Evolutionary conservation across 2,797 vertebrate species (phyloP).

Genomic region (Spheniscus humboldti): DNA sequence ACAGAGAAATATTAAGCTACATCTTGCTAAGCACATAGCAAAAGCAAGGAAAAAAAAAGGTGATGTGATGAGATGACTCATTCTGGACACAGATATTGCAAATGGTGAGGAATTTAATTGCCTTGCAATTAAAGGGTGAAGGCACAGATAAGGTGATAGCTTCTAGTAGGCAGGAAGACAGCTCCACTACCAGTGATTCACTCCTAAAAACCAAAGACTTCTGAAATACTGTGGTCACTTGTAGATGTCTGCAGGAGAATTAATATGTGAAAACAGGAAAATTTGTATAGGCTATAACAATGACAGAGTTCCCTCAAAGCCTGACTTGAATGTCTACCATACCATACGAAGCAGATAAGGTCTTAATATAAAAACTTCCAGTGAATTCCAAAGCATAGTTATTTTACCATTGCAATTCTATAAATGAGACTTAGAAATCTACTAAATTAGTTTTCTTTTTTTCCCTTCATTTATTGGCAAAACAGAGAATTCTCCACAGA

Average conservation of each 20-base stretch:
- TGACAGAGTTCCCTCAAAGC: neutral
- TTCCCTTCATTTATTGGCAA: neutral
- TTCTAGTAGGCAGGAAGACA: neutral
- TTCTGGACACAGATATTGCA: conserved; percentile 1
- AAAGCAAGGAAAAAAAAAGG: neutral
- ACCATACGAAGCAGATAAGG: neutral
- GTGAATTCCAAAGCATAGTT: neutral
- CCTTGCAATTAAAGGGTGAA: conserved; percentile 16
- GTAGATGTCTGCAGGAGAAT: neutral
- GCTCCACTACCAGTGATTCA: neutral
- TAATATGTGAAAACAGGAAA: neutral
- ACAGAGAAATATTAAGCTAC: neutral
- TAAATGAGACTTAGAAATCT: neutral
- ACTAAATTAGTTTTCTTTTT: neutral
- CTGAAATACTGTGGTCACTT: neutral
- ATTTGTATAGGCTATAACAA: neutral
- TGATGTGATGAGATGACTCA: neutral
- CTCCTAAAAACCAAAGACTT: neutral
- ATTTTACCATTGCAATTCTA: neutral
- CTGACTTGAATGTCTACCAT: neutral
- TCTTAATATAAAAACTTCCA: neutral
- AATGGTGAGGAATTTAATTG: conserved; percentile 30
- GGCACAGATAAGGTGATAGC: neutral
- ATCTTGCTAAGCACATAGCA: neutral
- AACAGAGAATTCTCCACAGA: neutral